A percentile compares a stretch with the other conserved stretches of the same genome.
Conservation (phyloP, 1,140 invertebrate species). For the Bradysia coprophila region DNA sequence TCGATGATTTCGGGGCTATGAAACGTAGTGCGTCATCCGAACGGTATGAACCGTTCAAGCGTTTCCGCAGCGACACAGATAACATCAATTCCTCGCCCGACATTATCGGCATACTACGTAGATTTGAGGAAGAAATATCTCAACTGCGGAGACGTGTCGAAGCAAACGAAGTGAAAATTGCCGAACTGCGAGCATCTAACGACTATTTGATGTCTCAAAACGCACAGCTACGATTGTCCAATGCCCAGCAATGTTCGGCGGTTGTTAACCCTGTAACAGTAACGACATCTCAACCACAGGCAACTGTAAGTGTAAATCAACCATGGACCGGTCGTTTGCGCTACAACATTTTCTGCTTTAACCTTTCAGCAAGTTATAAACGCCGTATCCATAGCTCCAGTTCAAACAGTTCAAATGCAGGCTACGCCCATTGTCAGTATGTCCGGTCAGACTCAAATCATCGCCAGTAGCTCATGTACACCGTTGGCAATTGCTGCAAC, state of each 20-base stretch:
- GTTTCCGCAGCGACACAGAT: background rate
- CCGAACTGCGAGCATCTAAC: slow-evolving; percentile 57
- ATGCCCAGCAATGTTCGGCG: slow-evolving; percentile 27
- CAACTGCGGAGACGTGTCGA: slow-evolving; percentile 5
- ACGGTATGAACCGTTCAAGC: background rate
- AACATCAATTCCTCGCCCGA: background rate
- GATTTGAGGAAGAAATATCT: slow-evolving; percentile 6
- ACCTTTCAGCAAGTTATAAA: slow-evolving; percentile 30
- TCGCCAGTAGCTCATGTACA: slow-evolving; percentile 18
- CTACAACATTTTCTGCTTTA: no score
- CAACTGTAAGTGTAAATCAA: slow-evolving; percentile 11
- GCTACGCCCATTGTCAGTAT: slow-evolving; percentile 35
- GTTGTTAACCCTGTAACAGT: slow-evolving; percentile 32
- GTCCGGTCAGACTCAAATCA: slow-evolving; percentile 23
- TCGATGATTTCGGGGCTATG: background rate
- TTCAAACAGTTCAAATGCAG: slow-evolving; percentile 34
- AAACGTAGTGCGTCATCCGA: background rate
- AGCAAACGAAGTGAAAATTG: slow-evolving; percentile 14
- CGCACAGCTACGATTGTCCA: slow-evolving; percentile 48
- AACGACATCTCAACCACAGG: slow-evolving; percentile 28
- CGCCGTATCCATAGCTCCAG: slow-evolving; percentile 34
- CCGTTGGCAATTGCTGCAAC: slow-evolving; percentile 16
- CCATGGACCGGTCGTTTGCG: no score
- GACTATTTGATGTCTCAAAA: slow-evolving; percentile 68
- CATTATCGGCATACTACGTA: slow-evolving; percentile 1